Evolutionary conservation across 2,888 invertebrate species (phyloP).

Genomic region (Calliopum simillimum): DNA sequence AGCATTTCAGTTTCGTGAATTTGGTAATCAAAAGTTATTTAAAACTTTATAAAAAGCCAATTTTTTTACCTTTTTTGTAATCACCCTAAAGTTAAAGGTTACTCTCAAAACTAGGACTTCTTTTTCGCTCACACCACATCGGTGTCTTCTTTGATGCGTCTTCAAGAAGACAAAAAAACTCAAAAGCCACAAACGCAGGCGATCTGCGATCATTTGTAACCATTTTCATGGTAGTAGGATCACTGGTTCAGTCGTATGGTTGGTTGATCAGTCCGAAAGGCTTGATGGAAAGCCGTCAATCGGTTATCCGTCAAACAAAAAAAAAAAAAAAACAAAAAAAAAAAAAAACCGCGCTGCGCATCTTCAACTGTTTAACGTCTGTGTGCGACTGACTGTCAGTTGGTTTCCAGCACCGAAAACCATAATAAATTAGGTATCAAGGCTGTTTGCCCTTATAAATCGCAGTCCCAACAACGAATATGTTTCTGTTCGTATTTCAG

Average conservation of each 20-base stretch:
- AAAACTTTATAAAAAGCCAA: too few species aligned
- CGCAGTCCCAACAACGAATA: too few species aligned
- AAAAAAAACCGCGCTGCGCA: constrained; percentile 25
- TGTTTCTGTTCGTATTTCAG: neutral
- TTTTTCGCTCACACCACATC: too few species aligned
- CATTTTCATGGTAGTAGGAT: constrained; percentile 58
- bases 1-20: too few species aligned
- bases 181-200: constrained; percentile 26
- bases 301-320: constrained; percentile 10
- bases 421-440: constrained; percentile 67
- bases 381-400: constrained; percentile 3
- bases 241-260: constrained; percentile 31
- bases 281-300: constrained; percentile 41
- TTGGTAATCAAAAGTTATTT: too few species aligned
- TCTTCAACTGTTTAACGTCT: constrained; percentile 4
- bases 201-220: constrained; percentile 68
- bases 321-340: constrained; percentile 39
- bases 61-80: too few species aligned
- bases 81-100: too few species aligned
- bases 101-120: too few species aligned
- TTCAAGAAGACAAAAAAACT: neutral
- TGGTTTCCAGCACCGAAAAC: constrained; percentile 32
- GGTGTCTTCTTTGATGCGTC: too few species aligned
- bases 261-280: constrained; percentile 7
- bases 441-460: constrained; percentile 55